phyloP scores from a whole-genome alignment of 2,113 vertebrate species.

The Azemiops feae region DNA sequence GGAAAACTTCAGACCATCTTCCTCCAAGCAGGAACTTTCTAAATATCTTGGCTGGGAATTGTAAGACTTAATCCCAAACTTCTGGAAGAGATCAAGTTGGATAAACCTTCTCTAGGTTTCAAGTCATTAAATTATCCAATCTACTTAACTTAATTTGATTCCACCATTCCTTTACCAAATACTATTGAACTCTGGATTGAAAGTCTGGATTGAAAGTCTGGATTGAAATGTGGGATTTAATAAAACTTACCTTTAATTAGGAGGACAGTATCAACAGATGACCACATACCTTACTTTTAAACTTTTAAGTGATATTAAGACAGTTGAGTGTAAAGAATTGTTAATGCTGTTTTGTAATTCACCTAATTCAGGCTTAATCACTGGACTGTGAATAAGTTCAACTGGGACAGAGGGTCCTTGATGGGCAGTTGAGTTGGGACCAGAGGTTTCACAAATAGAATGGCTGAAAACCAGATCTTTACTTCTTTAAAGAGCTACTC shows the following conservation, averaged over 20 bases:
- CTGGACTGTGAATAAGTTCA: conserved; percentile 51
- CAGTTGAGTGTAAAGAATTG: conserved; percentile 15
- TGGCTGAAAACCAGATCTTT: neutral
- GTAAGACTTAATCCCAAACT: neutral
- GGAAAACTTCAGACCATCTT: neutral
- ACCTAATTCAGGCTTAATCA: conserved; percentile 24
- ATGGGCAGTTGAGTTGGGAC: neutral
- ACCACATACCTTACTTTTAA: conserved; percentile 43
- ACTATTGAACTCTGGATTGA: conserved; percentile 12
- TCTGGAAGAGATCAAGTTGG: neutral
- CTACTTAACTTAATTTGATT: neutral
- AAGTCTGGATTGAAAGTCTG: conserved; percentile 29
- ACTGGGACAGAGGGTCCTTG: neutral
- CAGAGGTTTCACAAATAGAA: neutral
- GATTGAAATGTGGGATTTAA: conserved; percentile 25
- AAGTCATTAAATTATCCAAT: neutral
- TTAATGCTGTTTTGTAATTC: conserved; percentile 30
- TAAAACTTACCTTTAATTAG: conserved; percentile 26
- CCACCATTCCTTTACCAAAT: neutral
- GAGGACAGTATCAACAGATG: conserved; percentile 39
- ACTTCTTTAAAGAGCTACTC: neutral
- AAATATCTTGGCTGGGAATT: neutral
- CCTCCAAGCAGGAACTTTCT: neutral
- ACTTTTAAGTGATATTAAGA: neutral
- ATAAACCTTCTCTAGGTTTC: neutral